Conservation (phyloP, 2,888 invertebrate genomes). For the Panzeria rudis region DNA sequence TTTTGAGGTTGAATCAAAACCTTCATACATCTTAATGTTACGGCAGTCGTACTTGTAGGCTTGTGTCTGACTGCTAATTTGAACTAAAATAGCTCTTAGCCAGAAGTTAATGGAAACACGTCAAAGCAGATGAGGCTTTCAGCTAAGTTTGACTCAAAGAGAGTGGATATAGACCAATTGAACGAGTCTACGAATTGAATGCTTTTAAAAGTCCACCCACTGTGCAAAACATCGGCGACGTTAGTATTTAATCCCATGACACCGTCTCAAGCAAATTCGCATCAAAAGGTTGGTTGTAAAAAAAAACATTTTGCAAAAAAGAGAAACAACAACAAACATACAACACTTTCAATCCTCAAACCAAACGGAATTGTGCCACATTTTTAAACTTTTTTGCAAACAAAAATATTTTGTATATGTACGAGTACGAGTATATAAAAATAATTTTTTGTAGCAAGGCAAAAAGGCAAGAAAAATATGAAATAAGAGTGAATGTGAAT, state of each 20-base stretch:
- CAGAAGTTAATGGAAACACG: too few relatives aligned
- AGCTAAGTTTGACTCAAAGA: too few relatives aligned
- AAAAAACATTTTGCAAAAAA: slow-evolving; percentile 9
- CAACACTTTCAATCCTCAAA: slow-evolving; percentile 35
- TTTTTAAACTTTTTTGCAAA: slow-evolving; percentile 33
- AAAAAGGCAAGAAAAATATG: slow-evolving; percentile 20
- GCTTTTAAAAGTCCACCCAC: neutral
- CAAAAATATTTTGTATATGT: neutral
- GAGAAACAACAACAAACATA: slow-evolving; percentile 21
- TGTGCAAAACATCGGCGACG: neutral
- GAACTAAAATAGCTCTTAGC: too few relatives aligned
- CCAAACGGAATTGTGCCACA: slow-evolving; percentile 61
- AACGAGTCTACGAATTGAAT: too few relatives aligned
- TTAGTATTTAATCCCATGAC: slow-evolving; percentile 41
- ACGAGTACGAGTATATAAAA: neutral
- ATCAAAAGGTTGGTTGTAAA: slow-evolving; percentile 33
- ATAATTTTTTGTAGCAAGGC: neutral
- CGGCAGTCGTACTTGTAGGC: too few relatives aligned
- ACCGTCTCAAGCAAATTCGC: slow-evolving; percentile 30
- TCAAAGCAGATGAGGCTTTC: too few relatives aligned
- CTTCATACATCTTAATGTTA: too few relatives aligned
- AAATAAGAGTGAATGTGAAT: slow-evolving; percentile 29
- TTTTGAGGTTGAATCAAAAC: too few relatives aligned
- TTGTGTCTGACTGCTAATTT: too few relatives aligned
- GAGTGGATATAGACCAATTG: too few relatives aligned